Base-by-base conservation (phyloP, 1,140 invertebrate species). In the Pseudobourletiella spinata region DNA sequence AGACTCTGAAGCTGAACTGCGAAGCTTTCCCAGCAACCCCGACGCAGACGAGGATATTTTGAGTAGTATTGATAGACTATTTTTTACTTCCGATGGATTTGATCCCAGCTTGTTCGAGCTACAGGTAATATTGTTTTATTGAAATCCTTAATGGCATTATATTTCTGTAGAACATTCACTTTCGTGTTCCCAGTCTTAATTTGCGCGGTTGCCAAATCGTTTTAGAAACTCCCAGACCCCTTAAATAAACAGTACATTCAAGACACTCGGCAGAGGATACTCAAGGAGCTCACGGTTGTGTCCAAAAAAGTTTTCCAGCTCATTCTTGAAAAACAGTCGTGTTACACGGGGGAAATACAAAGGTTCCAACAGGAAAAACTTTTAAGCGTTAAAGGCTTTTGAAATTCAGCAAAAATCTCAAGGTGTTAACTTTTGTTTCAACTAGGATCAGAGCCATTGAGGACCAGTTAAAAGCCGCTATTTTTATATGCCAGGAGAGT, bases 271-370 rank as follows among this genome's bases (percentile, higher is more conserved):
- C 81, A 82, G 63, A 79, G 81, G 62, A 74, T 91, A 18, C 80
- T 83, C 59, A 82, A 82, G 54, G 88, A 91, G 72, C 82, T 89
- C 59, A 81, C 85, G 74, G 89, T 93, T 28, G 89, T 97, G 0
- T 93, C 90, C 0, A 91, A 89, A 67, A 89, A 92, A 76, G 87
- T 95, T 0, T 81, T 94, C 0, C 88, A 94, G 67, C 78, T 95
- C 18, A 95, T 96, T 69, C 77, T 94, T 11, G 87, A 95, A 73
- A 91, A 96, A 66, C 85, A 94, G 56, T 84, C 83, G 66, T 80
- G 84, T 1, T 95, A 91, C 74, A 86, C 87, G 62, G 79, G 82
- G 15, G 90, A 96, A 74, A 87, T 96, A 67, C 78, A 85, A 52
- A 82, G 72, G 73, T 76, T n/a, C n/a, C n/a, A n/a, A n/a, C n/a